phyloP scores from a whole-genome alignment of 2,113 vertebrate genomes.

The Chauna torquata region DNA sequence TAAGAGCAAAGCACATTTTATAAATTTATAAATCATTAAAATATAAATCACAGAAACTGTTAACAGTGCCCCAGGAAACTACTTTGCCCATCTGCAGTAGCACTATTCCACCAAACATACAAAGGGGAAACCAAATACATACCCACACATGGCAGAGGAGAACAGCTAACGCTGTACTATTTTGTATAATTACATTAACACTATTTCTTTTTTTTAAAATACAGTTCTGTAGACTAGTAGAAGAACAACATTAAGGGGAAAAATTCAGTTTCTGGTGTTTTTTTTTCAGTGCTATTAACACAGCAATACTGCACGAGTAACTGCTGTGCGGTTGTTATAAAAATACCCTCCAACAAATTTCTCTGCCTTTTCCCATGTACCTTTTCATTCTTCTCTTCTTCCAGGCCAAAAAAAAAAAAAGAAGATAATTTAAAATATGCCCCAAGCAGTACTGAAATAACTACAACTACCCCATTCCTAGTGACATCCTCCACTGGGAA shows the following conservation, averaged over 20 bases:
- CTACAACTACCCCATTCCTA: background rate
- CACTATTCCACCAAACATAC: background rate
- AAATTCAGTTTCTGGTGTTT: background rate
- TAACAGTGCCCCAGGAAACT: background rate
- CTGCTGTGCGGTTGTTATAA: background rate
- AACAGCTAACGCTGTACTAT: background rate
- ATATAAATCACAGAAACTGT: background rate
- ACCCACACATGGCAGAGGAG: background rate
- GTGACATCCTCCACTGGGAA: background rate
- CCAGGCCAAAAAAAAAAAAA: background rate
- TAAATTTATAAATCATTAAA: background rate
- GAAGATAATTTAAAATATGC: background rate
- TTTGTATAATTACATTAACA: accelerated
- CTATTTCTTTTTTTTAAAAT: background rate
- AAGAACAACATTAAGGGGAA: background rate
- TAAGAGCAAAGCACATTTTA: background rate
- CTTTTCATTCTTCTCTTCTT: background rate
- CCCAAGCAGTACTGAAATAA: constrained; percentile 4
- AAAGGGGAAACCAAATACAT: accelerated
- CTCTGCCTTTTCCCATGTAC: background rate
- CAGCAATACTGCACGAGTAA: background rate
- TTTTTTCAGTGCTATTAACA: background rate
- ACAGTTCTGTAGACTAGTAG: background rate
- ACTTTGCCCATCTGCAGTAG: background rate
- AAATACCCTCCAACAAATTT: background rate